Evolutionary conservation across 2,797 vertebrate species (phyloP), one percentile per base, ranked within the genome.

Genomic region (Helarctos malayanus): DNA sequence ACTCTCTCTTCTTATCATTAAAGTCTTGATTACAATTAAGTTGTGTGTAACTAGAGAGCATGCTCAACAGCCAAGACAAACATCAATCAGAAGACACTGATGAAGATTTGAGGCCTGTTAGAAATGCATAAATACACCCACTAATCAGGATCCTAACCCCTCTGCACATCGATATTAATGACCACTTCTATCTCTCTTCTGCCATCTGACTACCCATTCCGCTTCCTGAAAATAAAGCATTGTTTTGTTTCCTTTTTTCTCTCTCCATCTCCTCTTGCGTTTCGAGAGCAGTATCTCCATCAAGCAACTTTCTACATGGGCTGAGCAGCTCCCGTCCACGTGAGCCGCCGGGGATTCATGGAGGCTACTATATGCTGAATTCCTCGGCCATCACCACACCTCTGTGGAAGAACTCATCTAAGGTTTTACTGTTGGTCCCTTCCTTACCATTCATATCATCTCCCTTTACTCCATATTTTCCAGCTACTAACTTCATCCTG

Each of bases 21-120:
- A 88, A 89, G 52, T 92, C 83, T 81, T 93, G 65, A 87, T 89
- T 92, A 89, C 95, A 92, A 91, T 76, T 63, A 92, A 82, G 59
- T 89, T 75, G 59, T 47, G 21, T 8, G 23, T 45, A 93, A 76
- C 75, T 80, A 38, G 13, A 78, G 41, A 47, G 25, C 25, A 47
- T 57, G 68, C 38, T 81, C 47, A 47, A 57, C 11, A 54, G 68
- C 32, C 41, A 86, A 81, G 71, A 32, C 83, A 61, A 90, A 93
- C 16, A 32, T 27, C 86, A 94, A 65, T 68, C 47, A 76, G 32
- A 69, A 94, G 52, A 82, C 61, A 25, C n/a, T 27, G 79, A 45
- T 5, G 1, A 89, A 86, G 29, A n/a, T 45, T 35, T 68, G 83
- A 83, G 45, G 65, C 47, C 54, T 71, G 83, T 80, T 45, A 86